Conservation (phyloP, 2,797 vertebrate genomes). For the Anguilla anguilla region DNA sequence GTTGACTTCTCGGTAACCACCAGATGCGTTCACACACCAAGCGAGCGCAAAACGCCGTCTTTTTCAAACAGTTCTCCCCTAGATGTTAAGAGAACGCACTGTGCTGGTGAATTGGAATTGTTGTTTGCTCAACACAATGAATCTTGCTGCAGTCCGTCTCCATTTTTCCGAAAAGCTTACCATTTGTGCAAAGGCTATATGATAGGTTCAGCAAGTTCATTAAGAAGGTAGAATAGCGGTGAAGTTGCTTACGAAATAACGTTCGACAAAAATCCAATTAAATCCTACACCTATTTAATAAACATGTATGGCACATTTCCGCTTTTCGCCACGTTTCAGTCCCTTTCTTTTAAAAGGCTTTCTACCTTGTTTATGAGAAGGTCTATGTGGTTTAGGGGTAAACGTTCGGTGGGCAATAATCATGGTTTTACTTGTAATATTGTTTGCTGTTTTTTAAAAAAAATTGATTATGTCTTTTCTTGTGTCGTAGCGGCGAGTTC, state of each 20-base stretch:
- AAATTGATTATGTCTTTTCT: not conserved
- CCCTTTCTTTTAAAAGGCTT: not conserved
- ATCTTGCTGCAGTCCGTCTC: not conserved
- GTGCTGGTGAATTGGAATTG: not conserved
- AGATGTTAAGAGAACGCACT: not conserved
- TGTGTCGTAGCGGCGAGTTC: not conserved
- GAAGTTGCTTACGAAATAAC: not conserved
- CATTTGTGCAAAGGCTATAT: not conserved
- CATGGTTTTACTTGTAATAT: not conserved
- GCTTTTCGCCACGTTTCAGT: not conserved
- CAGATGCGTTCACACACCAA: not conserved
- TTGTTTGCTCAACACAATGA: not conserved
- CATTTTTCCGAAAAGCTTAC: not conserved
- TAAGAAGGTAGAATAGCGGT: not conserved
- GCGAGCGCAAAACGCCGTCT: not conserved
- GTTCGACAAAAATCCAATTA: not conserved
- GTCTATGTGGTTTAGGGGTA: not conserved
- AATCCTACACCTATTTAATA: not conserved
- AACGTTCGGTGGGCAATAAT: not conserved
- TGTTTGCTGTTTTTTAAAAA: not conserved
- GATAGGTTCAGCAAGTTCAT: not conserved
- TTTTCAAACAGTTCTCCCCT: not conserved
- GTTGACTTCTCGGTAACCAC: not conserved
- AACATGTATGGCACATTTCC: not conserved
- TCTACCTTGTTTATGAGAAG: not conserved